Evolutionary conservation across 2,113 vertebrate genomes (phyloP), one percentile per base, ranked within the genome.

Genomic region (Syrmaticus mikado): DNA sequence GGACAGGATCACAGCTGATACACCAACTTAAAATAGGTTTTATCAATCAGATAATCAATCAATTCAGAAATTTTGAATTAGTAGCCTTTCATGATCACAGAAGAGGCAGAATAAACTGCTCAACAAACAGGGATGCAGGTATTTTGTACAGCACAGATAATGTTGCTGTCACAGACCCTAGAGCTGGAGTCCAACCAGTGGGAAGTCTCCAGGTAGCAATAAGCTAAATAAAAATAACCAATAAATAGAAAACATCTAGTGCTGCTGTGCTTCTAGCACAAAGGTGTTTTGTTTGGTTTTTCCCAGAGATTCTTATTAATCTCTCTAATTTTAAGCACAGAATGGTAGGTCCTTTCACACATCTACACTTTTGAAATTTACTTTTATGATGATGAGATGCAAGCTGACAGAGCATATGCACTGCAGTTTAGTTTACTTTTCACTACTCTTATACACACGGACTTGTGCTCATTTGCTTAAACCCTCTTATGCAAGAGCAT

Each of bases 81-180:
- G 17, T 21, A 71, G n/a, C n/a, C 30, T 58, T 83, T 75, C 62
- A 75, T 7, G 8, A n/a, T 15, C 21, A 48, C 12, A 65, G 13
- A 75, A 84, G n/a, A 72, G 11, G 62, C 22, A 58, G 36, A 89
- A 65, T 1, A 64, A 52, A 46, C 30, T 46, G 12, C 24, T 55
- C 8, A 17, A 50, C 27, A 60, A 78, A 53, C 1, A 0, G 41
- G 1, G 0, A 50, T 43, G 28, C 28, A 41, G 24, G 19, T 25
- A 58, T 10, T 18, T 7, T 65, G 11, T 21, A 75, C 52, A 38
- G 65, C 22, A 30, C 25, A 65, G 10, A 34, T 24, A 38, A 53
- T 30, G 15, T 24, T 48, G 13, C 9, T 30, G 10, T 48, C 18
- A 64, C 17, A 64, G 45, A 53, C 21, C 41, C 34, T 28, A 38